Base-by-base conservation (phyloP, 2,888 invertebrate genomes). In the Hydraecia micacea region DNA sequence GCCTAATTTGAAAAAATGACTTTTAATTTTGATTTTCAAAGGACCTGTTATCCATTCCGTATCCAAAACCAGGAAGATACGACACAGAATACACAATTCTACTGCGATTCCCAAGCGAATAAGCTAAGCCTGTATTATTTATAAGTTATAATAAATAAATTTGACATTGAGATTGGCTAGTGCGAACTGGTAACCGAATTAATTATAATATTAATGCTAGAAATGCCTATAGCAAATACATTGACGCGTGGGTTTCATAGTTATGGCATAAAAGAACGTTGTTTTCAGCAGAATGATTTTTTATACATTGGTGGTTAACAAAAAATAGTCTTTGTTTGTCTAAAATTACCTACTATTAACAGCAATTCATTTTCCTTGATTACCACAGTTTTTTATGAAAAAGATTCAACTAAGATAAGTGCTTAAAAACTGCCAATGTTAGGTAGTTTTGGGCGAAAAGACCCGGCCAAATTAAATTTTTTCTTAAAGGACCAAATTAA, bases 151-250 rank as follows among this genome's bases (percentile, higher is more conserved):
- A 84, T 76, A 62, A 77, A 77, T 77, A 69, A 36, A 70, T 77
- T 60, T 77, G 81, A 68, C 83, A 81, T 81, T 84, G 83, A 84
- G 68, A 81, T 52, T 77, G 28, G 71, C 77, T 15, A 77, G 60
- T 81, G 74, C 68, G 15, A 77, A 77, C 60, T 68, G 32, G 71
- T 74, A n/a, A 72, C 65, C 39, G 85, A 85, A 75, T 84, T 62
- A 77, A 84, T 84, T 84, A 81, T 72, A 84, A 84, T 85, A 85
- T 42, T 77, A 68, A 85, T 75, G 60, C 9, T 60, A 39, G 42
- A 49, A 67, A 46, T 76, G 58, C 6, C 18, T 25, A 3, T 8
- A 36, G 58, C 67, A 80, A 62, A 65, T n/a, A 58, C 36, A n/a
- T 58, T 81, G n/a, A 80, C 67, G 80, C 67, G 80, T 76, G 36